Percentiles rank a stretch among this genome's conserved stretches.
These are phyloP conservation scores for Sphyrna mokarran DNA, from an alignment of 2,113 vertebrate genomes.

Conservation along the genomic window DNA sequence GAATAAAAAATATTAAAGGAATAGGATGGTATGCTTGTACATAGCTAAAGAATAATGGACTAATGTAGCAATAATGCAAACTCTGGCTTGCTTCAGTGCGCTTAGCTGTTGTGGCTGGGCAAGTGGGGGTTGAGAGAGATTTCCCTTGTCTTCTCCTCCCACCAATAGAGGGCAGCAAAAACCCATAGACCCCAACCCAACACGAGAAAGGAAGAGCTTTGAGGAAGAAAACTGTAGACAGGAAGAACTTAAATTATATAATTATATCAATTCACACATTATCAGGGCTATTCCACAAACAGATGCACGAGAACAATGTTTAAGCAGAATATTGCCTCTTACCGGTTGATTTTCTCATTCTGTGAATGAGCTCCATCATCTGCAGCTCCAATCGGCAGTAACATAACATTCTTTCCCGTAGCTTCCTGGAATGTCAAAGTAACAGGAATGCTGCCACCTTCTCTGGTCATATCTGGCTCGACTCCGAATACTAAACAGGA, in stretches of 20 bases:
- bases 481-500: slow-evolving; percentile 75
- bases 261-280: neutral
- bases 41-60: neutral
- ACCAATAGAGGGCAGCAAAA: neutral
- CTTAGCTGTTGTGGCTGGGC: neutral
- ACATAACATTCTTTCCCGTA: slow-evolving; percentile 89
- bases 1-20: neutral
- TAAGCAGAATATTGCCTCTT: neutral
- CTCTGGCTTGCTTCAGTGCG: neutral
- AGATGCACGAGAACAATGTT: neutral
- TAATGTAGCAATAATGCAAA: neutral
- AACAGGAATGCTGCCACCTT: slow-evolving; percentile 93
- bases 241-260: neutral
- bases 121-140: neutral
- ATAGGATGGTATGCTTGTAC: neutral
- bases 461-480: slow-evolving; percentile 89
- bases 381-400: slow-evolving; percentile 83
- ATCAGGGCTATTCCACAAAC: neutral
- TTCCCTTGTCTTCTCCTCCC: neutral
- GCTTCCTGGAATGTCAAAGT: slow-evolving; percentile 93
- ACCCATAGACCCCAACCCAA: neutral
- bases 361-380: slow-evolving; percentile 97
- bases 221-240: neutral
- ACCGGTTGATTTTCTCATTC: slow-evolving; percentile 96
- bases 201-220: neutral